phyloP scores from a whole-genome alignment of 2,797 vertebrate genomes.

The Miichthys miiuy region DNA sequence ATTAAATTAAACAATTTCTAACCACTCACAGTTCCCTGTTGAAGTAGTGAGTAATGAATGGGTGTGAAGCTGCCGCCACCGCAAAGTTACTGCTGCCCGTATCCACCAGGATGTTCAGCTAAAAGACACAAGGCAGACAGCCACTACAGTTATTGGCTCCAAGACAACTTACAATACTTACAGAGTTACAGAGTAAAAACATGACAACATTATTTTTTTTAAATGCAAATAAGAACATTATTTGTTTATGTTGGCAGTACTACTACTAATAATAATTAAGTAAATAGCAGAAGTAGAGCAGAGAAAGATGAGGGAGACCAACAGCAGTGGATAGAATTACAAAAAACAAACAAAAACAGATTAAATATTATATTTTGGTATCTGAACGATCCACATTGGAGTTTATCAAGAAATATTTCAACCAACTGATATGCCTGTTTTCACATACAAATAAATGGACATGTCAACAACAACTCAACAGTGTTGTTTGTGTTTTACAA shows the following conservation, averaged over 20 bases:
- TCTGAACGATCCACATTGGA: neutral
- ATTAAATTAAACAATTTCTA: neutral
- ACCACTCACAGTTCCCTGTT: slow-evolving; percentile 87
- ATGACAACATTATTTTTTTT: slow-evolving; percentile 8
- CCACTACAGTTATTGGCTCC: neutral
- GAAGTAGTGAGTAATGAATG: slow-evolving; percentile 90
- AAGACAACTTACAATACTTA: neutral
- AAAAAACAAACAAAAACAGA: neutral
- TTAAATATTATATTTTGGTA: neutral
- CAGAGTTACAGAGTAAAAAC: neutral
- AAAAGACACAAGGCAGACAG: slow-evolving; percentile 70
- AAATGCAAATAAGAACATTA: neutral
- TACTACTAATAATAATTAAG: neutral
- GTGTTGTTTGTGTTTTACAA: neutral
- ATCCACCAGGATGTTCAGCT: slow-evolving; percentile 98
- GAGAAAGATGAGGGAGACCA: neutral
- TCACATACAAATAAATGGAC: neutral
- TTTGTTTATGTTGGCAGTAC: neutral
- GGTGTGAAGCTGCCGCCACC: slow-evolving; percentile 90
- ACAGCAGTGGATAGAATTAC: neutral
- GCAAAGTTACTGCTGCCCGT: slow-evolving; percentile 99
- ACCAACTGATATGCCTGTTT: too few relatives aligned
- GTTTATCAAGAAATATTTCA: neutral
- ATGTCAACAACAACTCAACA: neutral
- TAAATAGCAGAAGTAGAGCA: neutral